Conservation (phyloP, 1,140 invertebrate genomes). For the Drosophila teissieri region DNA sequence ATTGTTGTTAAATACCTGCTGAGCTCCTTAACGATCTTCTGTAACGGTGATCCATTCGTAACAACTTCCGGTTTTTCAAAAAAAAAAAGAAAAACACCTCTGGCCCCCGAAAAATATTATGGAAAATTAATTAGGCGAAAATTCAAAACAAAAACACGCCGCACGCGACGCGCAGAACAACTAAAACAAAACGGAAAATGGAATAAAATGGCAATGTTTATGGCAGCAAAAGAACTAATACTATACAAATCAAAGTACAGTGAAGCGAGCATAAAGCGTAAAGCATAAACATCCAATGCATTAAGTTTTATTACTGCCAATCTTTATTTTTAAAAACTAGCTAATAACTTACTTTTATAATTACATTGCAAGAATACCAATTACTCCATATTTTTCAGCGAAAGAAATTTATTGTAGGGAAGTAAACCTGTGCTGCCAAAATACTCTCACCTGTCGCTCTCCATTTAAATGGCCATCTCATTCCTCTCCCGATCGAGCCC, state of each 20-base stretch:
- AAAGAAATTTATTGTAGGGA: not conserved
- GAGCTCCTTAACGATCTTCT: conserved; percentile 30
- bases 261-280: not conserved
- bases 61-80: conserved; percentile 7
- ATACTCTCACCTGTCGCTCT: conserved; percentile 28
- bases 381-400: no score
- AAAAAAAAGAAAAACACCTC: not conserved
- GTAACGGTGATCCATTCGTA: conserved; percentile 54
- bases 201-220: conserved; percentile 39
- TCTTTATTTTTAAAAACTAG: no score
- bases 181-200: conserved; percentile 63
- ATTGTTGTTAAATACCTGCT: conserved; percentile 48
- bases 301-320: no score
- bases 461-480: conserved; percentile 10
- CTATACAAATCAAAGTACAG: conserved; percentile 7
- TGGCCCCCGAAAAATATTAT: conserved; percentile 15
- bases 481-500: not conserved
- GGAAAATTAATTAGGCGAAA: conserved; percentile 31
- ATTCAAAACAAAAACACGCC: conserved; percentile 42
- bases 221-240: conserved; percentile 38
- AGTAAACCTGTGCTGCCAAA: conserved; percentile 4
- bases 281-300: no score
- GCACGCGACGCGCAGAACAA: conserved; percentile 65
- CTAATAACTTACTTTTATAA: no score
- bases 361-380: no score